Conservation (phyloP, 2,888 invertebrate species). For the Cryptophagus acutangulus region DNA sequence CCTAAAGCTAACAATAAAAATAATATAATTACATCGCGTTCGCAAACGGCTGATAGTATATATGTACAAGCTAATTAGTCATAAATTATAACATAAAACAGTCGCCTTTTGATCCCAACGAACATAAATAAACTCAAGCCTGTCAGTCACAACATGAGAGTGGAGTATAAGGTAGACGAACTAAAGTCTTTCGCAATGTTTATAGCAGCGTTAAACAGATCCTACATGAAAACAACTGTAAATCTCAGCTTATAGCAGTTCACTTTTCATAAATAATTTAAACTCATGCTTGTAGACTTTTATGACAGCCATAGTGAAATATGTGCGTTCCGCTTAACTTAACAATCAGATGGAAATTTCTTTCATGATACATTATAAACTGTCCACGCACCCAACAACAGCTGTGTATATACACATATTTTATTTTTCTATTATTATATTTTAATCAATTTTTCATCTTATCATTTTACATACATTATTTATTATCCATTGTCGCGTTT, state of each 20-base stretch:
- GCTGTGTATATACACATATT: too few species aligned
- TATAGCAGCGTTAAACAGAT: slow-evolving; percentile 38
- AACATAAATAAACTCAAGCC: slow-evolving; percentile 42
- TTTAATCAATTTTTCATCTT: too few species aligned
- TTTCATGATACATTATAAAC: too few species aligned
- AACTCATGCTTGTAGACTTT: slow-evolving; percentile 28
- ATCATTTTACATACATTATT: too few species aligned
- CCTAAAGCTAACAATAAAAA: too few species aligned
- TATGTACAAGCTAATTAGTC: slow-evolving; percentile 38
- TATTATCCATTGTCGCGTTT: too few species aligned
- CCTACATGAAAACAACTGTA: slow-evolving; percentile 39
- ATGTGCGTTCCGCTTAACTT: slow-evolving; percentile 17
- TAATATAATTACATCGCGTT: too few species aligned
- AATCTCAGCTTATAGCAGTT: slow-evolving; percentile 37
- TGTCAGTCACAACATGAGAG: slow-evolving; percentile 38
- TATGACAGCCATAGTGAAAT: slow-evolving; percentile 31
- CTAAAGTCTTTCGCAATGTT: slow-evolving; percentile 39
- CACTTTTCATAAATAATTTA: slow-evolving; percentile 39
- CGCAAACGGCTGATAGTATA: background rate
- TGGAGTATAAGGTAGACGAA: slow-evolving; percentile 39
- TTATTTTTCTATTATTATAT: too few species aligned
- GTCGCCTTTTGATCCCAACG: slow-evolving; percentile 42
- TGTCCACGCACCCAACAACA: too few species aligned
- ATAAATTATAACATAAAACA: slow-evolving; percentile 46
- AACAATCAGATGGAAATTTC: slow-evolving; percentile 7